Evolutionary conservation across 1,140 invertebrate genomes (phyloP).

Genomic region (Drosophila trapezifrons): DNA sequence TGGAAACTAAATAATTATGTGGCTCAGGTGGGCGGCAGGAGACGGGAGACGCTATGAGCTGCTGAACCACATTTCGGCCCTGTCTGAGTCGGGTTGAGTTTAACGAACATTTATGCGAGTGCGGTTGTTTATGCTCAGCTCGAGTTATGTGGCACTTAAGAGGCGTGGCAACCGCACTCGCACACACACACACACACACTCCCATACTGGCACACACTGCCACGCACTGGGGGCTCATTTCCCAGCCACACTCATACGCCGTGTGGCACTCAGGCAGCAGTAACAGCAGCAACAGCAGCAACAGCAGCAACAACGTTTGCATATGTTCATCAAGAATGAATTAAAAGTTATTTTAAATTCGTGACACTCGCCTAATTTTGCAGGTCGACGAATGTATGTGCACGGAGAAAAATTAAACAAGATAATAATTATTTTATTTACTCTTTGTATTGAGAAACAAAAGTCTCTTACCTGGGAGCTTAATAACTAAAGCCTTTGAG

Average conservation of each 20-base stretch:
- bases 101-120: conserved; percentile 80
- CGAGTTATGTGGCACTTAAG: conserved; percentile 76
- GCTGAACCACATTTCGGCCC: conserved; percentile 17
- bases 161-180: conserved; percentile 59
- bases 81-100: conserved; percentile 46
- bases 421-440: not conserved
- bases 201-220: not conserved
- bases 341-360: conserved; percentile 83
- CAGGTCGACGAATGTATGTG: conserved; percentile 46
- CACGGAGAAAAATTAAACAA: conserved; percentile 1
- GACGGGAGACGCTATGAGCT: not conserved
- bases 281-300: conserved; percentile 6
- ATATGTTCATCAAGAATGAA: conserved; percentile 79
- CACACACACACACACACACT: conserved; percentile 11
- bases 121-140: conserved; percentile 78
- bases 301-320: conserved; percentile 32
- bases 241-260: conserved; percentile 70
- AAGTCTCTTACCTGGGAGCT: not conserved
- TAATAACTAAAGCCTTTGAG: not conserved
- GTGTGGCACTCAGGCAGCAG: conserved; percentile 52
- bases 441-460: not conserved
- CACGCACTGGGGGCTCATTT: conserved; percentile 60
- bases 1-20: conserved; percentile 81
- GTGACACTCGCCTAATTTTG: conserved; percentile 82
- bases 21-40: conserved; percentile 39